These are phyloP conservation scores for Ichneumon xanthorius DNA, from an alignment of 2,888 invertebrate species.

Conservation along the genomic window DNA sequence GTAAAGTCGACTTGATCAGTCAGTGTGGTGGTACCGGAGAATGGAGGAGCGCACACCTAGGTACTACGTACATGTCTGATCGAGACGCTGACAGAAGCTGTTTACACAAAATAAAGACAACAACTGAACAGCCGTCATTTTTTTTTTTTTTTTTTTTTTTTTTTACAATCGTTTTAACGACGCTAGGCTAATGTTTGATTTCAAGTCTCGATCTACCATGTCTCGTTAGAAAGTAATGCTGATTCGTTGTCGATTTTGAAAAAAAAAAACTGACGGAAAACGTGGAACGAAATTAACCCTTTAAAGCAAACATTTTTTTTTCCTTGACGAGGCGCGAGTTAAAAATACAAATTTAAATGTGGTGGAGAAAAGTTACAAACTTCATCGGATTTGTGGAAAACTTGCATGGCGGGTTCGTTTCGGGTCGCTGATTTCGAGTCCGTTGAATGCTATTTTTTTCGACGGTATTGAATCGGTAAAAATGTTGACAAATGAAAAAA, in stretches of 20 bases:
- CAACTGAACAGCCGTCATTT: conserved; percentile 84
- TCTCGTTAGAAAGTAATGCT: conserved; percentile 38
- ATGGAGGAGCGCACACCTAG: conserved; percentile 83
- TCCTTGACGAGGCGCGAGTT: neutral
- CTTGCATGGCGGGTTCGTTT: too few species aligned
- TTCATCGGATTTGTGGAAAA: too few species aligned
- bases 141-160: conserved; percentile 29
- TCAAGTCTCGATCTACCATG: conserved; percentile 37
- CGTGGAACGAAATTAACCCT: neutral
- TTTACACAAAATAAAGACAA: conserved; percentile 85
- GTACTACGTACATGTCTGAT: conserved; percentile 84
- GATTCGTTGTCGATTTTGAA: conserved; percentile 3
- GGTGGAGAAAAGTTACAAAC: too few species aligned
- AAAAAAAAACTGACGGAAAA: conserved; percentile 5
- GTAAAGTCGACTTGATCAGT: conserved; percentile 83
- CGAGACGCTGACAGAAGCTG: conserved; percentile 84
- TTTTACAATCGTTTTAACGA: conserved; percentile 38
- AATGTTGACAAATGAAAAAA: too few species aligned
- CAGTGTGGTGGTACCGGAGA: conserved; percentile 83
- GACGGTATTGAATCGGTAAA: too few species aligned
- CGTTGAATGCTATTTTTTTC: too few species aligned
- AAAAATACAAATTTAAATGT: too few species aligned
- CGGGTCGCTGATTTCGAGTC: too few species aligned
- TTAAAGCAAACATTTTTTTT: neutral
- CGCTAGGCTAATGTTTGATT: conserved; percentile 18